Percentiles rank a stretch among this genome's conserved stretches.
These are phyloP conservation scores for Limnephilus rhombicus DNA, from an alignment of 2,888 invertebrate genomes.

Conservation along the genomic window DNA sequence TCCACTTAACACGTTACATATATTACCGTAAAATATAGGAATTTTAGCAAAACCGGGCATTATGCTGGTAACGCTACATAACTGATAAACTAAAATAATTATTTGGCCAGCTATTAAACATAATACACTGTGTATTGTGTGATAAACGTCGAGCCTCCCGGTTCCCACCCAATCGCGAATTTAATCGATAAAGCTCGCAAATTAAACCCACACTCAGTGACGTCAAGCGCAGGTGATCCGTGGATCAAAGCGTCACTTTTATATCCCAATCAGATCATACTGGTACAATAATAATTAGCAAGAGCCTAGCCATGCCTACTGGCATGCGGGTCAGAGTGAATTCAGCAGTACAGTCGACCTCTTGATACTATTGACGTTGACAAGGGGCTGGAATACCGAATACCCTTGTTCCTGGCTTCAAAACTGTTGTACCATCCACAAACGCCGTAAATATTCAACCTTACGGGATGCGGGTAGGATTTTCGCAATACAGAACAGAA, in stretches of 20 bases:
- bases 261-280: constrained; percentile 59
- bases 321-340: constrained; percentile 51
- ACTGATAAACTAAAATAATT: background rate
- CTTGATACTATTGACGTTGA: constrained; percentile 60
- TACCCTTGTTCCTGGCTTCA: constrained; percentile 29
- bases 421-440: constrained; percentile 49
- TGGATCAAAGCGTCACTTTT: constrained; percentile 48
- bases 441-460: constrained; percentile 63
- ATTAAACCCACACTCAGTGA: constrained; percentile 6
- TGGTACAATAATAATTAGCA: constrained; percentile 59
- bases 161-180: background rate
- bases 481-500: constrained; percentile 6
- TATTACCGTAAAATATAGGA: background rate
- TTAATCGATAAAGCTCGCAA: constrained; percentile 19
- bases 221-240: constrained; percentile 31
- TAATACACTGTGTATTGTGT: background rate
- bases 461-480: constrained; percentile 59
- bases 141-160: background rate
- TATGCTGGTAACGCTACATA: background rate
- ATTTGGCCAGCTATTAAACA: background rate
- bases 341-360: constrained; percentile 8
- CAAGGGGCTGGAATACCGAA: constrained; percentile 50
- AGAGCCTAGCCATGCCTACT: background rate
- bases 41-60: background rate
- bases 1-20: no score